Evolutionary conservation across 2,888 invertebrate species (phyloP).

Genomic region (Bruchidius siliquastri): DNA sequence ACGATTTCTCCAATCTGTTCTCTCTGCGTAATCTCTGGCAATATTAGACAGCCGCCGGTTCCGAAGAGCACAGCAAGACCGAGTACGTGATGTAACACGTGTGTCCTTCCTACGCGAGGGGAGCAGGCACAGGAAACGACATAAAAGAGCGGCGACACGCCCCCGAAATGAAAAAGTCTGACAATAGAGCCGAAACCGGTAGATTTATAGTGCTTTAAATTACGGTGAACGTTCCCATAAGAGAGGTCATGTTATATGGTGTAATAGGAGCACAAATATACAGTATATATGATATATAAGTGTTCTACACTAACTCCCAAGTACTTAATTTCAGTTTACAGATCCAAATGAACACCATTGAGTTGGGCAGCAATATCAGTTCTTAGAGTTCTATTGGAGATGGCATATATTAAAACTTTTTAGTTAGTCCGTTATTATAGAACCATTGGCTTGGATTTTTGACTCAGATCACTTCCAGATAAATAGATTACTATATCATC

Average conservation of each 20-base stretch:
- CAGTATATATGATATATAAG: no score
- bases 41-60: not conserved
- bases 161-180: not conserved
- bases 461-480: no score
- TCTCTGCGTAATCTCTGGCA: not conserved
- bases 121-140: not conserved
- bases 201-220: not conserved
- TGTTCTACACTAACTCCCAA: no score
- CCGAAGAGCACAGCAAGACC: not conserved
- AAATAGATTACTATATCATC: no score
- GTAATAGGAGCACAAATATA: no score
- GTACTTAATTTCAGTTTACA: no score
- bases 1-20: not conserved
- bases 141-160: not conserved
- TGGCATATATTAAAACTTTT: no score
- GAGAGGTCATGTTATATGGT: not conserved
- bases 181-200: not conserved
- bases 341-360: no score
- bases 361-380: no score
- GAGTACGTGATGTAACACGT: not conserved
- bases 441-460: no score
- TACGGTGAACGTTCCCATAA: not conserved
- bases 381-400: no score
- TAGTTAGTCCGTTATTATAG: no score
- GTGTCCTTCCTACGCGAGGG: not conserved